Evolutionary conservation across 1,140 invertebrate genomes (phyloP), one percentile per base, ranked within the genome.

Genomic region (Aricia agestis): DNA sequence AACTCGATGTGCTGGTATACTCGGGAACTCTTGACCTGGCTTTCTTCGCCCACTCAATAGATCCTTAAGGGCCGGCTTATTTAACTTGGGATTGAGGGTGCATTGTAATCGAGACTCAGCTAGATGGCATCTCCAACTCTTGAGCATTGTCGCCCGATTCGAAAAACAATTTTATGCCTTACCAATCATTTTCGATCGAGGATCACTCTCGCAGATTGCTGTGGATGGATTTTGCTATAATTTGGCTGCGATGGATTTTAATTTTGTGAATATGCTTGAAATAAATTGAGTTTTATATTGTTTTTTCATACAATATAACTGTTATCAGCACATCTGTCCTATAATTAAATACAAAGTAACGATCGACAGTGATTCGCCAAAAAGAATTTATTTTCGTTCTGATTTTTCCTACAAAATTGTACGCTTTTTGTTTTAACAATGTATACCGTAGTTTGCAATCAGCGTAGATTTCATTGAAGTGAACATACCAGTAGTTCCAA

Each of bases 21-120:
- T 73, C 72, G 41, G 70, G 63, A 41, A 63, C 73, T 63, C 79
- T 76, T 78, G 81, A 80, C 76, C 73, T 76, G 66, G 65, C 67
- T 74, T 76, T 74, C 76, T 75, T 72, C 72, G 75, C 72, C 72
- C 57, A 74, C 77, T 81, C 72, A 74, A 77, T 74, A 68, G 75
- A 72, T 71, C 67, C 76, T 77, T 73, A 74, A 70, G 71, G 69
- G 67, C 59, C 67, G 72, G 75, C 72, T 78, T 79, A 82, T 83
- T 83, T 80, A 75, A 83, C 78, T 78, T 76, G 70, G 68, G 70
- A 77, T 70, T 68, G 68, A 74, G 74, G 75, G 72, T 78, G 77
- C 76, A 83, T 79, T 85, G 82, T 81, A 76, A 74, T 74, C 71
- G 57, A 68, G 69, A 73, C 63, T 45, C 68, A 61, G 65, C 58